phyloP scores from a whole-genome alignment of 2,797 vertebrate species.

The Neopelma chrysocephalum region DNA sequence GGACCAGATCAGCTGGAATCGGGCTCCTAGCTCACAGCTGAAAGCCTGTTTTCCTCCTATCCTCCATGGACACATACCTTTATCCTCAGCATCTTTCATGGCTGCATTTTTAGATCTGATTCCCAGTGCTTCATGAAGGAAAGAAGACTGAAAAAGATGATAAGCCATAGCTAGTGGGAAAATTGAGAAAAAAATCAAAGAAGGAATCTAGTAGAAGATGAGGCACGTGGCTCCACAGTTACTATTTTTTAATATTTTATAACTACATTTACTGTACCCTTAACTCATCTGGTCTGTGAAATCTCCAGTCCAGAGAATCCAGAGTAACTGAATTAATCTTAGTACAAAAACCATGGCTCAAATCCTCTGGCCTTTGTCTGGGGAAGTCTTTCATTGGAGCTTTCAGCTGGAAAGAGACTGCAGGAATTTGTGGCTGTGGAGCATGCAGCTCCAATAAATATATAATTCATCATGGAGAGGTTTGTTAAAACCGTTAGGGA shows the following conservation, averaged over 20 bases:
- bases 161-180: not conserved
- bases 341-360: constrained; percentile 22
- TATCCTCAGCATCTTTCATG: not conserved
- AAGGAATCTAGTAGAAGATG: not conserved
- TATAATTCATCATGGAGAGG: constrained; percentile 49
- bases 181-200: not conserved
- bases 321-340: constrained; percentile 30
- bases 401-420: constrained; percentile 17
- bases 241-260: not conserved
- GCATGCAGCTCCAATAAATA: constrained; percentile 45
- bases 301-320: constrained; percentile 11
- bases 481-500: constrained; percentile 51
- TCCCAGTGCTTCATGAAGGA: not conserved
- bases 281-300: not conserved
- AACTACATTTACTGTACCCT: not conserved
- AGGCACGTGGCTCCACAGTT: not conserved
- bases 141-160: not conserved
- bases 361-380: constrained; percentile 32
- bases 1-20: not conserved
- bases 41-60: not conserved
- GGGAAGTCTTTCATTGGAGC: constrained; percentile 45
- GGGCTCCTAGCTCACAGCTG: not conserved
- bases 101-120: not conserved
- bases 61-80: not conserved
- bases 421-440: constrained; percentile 37